Evolutionary conservation across 2,888 invertebrate genomes (phyloP).

Genomic region (Sericinus montela): DNA sequence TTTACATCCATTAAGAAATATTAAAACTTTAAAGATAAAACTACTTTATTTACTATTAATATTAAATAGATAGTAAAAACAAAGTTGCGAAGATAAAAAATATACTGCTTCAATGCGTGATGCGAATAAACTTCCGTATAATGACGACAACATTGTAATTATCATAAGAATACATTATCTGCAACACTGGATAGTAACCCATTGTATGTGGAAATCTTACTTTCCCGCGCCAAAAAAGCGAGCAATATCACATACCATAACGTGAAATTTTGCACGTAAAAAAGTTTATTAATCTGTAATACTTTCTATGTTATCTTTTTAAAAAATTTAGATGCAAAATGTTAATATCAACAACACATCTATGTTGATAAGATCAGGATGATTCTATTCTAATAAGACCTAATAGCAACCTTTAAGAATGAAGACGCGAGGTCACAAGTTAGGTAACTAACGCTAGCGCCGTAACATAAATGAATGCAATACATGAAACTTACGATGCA

Average conservation of each 20-base stretch:
- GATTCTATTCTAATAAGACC: not conserved
- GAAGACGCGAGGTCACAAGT: slow-evolving; percentile 48
- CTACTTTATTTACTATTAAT: too few species aligned
- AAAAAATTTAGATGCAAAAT: not conserved
- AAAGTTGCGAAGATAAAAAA: too few species aligned
- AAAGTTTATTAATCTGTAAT: not conserved
- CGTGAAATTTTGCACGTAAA: slow-evolving; percentile 3
- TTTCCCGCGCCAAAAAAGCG: slow-evolving; percentile 18
- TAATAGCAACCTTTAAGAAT: slow-evolving; percentile 20
- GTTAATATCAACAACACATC: too few species aligned
- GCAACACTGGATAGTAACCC: slow-evolving; percentile 16
- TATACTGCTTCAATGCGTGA: slow-evolving; percentile 12
- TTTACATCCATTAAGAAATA: too few species aligned
- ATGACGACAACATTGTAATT: slow-evolving; percentile 17
- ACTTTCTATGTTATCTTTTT: not conserved
- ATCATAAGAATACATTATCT: slow-evolving; percentile 20
- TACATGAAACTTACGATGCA: slow-evolving; percentile 64
- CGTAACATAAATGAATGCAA: slow-evolving; percentile 63
- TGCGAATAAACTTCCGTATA: slow-evolving; percentile 17
- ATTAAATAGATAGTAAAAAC: too few species aligned
- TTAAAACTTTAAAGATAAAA: too few species aligned
- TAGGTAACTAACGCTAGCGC: slow-evolving; percentile 57
- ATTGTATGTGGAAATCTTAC: slow-evolving; percentile 18
- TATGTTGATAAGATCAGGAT: too few species aligned
- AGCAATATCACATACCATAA: not conserved